Evolutionary conservation across 1,140 invertebrate species (phyloP).

Genomic region (Polyergus mexicanus): DNA sequence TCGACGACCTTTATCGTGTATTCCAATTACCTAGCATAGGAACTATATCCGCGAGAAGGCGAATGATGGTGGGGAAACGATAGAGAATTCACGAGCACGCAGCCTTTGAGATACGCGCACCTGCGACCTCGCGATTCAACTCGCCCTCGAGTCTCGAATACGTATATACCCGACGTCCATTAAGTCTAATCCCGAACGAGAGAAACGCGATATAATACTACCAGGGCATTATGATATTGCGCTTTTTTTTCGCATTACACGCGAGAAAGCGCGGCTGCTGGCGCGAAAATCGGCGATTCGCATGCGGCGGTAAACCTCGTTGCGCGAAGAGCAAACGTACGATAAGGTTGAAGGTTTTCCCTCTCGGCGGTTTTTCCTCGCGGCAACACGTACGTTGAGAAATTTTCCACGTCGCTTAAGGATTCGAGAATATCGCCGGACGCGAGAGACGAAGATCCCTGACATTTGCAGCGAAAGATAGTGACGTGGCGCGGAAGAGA

Average conservation of each 20-base stretch:
- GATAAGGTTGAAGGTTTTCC: not conserved
- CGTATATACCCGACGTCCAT: not conserved
- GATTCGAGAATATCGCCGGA: slow-evolving; percentile 25
- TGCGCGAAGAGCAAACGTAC: slow-evolving; percentile 3
- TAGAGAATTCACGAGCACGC: slow-evolving; percentile 33
- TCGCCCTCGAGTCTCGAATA: not conserved
- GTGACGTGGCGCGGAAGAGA: slow-evolving; percentile 44
- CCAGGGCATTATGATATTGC: slow-evolving; percentile 30
- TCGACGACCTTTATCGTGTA: slow-evolving; percentile 63
- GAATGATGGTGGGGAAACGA: slow-evolving; percentile 35
- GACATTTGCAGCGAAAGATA: slow-evolving; percentile 36
- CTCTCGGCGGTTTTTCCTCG: not conserved
- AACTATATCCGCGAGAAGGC: slow-evolving; percentile 52
- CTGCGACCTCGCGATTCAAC: slow-evolving; percentile 24
- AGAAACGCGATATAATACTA: slow-evolving; percentile 32
- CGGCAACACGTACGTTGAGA: slow-evolving; percentile 34
- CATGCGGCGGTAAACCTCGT: slow-evolving; percentile 47
- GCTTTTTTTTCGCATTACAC: slow-evolving; percentile 10
- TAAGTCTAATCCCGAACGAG: not conserved
- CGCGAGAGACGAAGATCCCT: not conserved
- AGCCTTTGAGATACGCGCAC: slow-evolving; percentile 59
- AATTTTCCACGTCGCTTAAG: slow-evolving; percentile 25
- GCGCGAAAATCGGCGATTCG: slow-evolving; percentile 52
- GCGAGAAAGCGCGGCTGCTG: not conserved
- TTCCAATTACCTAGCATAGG: not conserved